A percentile compares a stretch with the other conserved stretches of the same genome.
These are phyloP conservation scores for Phallusia fumigata DNA, from an alignment of 23 tunicate genomes.

Conservation along the genomic window DNA sequence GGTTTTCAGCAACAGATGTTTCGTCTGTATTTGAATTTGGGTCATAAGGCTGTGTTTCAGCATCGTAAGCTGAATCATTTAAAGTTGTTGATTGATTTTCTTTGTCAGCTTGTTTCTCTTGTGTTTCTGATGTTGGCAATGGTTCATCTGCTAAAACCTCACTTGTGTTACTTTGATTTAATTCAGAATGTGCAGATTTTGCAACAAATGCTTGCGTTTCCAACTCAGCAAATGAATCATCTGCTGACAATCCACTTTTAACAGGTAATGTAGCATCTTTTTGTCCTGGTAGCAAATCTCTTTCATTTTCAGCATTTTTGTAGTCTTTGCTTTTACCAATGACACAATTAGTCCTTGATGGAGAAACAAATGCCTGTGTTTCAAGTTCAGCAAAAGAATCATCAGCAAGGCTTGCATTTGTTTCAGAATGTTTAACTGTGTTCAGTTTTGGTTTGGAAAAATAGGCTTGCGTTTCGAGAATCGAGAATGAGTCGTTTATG, in stretches of 20 bases:
- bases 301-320: background rate
- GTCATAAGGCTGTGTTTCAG: too few relatives aligned
- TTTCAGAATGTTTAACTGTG: background rate
- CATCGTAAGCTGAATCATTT: too few relatives aligned
- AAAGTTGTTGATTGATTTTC: too few relatives aligned
- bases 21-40: too few relatives aligned
- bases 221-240: conserved; percentile 6
- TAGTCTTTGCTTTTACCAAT: too few relatives aligned
- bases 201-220: background rate
- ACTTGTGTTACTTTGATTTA: background rate
- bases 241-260: background rate
- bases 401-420: background rate
- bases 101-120: background rate
- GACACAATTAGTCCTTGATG: background rate
- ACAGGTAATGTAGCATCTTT: background rate
- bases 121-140: conserved; percentile 5
- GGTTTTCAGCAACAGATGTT: too few relatives aligned
- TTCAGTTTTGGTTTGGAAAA: background rate
- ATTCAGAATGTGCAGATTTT: background rate
- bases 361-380: background rate
- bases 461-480: background rate
- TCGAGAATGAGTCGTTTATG: background rate
- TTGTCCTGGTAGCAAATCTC: too few relatives aligned
- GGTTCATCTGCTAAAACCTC: background rate
- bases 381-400: conserved; percentile 6